Evolutionary conservation across 92 coral and sea anemone species (phyloP), one percentile per base, ranked within the genome.

Genomic region (Ricordea florida): DNA sequence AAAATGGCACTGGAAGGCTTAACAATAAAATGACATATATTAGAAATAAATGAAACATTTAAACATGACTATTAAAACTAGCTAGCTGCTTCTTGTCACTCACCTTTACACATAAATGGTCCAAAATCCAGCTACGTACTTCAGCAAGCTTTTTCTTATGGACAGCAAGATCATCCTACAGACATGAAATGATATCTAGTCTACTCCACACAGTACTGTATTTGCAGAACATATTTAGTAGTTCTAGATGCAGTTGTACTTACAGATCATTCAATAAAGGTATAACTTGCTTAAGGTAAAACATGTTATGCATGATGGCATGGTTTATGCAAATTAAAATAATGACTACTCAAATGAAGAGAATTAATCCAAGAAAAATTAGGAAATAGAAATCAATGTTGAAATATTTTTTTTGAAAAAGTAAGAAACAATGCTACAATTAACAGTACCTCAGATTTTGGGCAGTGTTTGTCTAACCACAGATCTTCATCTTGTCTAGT

Each of bases 141-240:
- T 94, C 98, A 6, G 97, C 97, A 29, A 94, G 76, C 59, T 94
- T 94, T 81, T 92, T 94, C 76, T 92, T 94, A 52, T 94, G 98
- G 21, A 94, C 98, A 8, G 96, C 96, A 79, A 94, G 98, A 57
- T 94, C 97, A 38, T 58, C 34, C 98, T 94, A 43, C 16, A 26
- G 40, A 16, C 15, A 44, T n/a, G n/a, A 18, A 30, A 21, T 6
- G 38, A 11, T 37, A n/a, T n/a, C n/a, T n/a, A n/a, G n/a, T n/a
- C n/a, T n/a, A n/a, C n/a, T n/a, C n/a, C n/a, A n/a, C n/a, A n/a
- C n/a, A n/a, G n/a, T n/a, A n/a, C n/a, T n/a, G n/a, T n/a, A n/a
- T n/a, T n/a, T n/a, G n/a, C n/a, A n/a, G n/a, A n/a, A n/a, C n/a
- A n/a, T n/a, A n/a, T n/a, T n/a, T n/a, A n/a, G n/a, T n/a, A n/a